Percentiles rank a stretch among this genome's conserved stretches.
These are phyloP conservation scores for Okapia johnstoni DNA, from an alignment of 2,113 vertebrate species.

Conservation along the genomic window DNA sequence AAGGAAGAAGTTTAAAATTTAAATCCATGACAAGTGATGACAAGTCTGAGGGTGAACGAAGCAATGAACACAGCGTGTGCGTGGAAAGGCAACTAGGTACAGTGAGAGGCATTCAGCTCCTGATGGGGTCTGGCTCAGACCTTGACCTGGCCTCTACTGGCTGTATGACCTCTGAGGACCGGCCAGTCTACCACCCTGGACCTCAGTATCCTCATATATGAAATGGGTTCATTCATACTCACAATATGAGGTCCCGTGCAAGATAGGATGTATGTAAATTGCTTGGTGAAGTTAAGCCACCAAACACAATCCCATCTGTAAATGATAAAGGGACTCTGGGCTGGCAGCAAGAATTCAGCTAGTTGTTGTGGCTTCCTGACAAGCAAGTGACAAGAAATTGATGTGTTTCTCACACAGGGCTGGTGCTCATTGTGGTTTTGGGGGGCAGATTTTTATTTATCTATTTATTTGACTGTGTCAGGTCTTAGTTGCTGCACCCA, in stretches of 20 bases:
- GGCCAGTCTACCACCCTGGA: background rate
- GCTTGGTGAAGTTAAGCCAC: background rate
- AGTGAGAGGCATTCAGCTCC: fast-evolving
- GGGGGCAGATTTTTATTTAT: background rate
- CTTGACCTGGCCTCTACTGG: background rate
- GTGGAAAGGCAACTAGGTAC: fast-evolving
- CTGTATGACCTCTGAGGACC: background rate
- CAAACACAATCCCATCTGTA: background rate
- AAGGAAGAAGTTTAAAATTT: background rate
- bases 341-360: background rate
- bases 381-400: background rate
- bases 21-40: background rate
- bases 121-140: background rate
- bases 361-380: background rate
- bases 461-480: background rate
- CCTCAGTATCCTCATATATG: background rate
- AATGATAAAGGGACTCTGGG: background rate
- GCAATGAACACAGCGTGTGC: fast-evolving
- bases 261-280: background rate
- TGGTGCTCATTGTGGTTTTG: background rate
- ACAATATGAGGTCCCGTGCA: background rate
- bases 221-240: background rate
- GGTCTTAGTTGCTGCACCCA: background rate
- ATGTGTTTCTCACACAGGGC: background rate
- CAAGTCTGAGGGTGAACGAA: background rate